Conservation (phyloP, 2,888 invertebrate genomes). For the Augiades crinisus region DNA sequence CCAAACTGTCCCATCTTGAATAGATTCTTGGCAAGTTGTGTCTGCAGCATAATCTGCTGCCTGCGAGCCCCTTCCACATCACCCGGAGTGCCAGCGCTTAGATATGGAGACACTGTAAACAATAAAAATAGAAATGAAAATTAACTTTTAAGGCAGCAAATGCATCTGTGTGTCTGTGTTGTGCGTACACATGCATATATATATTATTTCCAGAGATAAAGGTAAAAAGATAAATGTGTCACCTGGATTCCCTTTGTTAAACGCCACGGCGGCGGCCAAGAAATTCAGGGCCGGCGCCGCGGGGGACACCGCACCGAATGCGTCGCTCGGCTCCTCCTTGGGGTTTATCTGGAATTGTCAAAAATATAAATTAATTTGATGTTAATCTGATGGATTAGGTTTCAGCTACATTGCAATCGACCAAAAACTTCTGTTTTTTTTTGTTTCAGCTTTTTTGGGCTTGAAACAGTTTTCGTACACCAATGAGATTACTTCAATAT, state of each 20-base stretch:
- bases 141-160: neutral
- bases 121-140: no score
- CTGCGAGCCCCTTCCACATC: slow-evolving; percentile 69
- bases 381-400: no score
- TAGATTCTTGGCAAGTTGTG: slow-evolving; percentile 73
- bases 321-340: slow-evolving; percentile 68
- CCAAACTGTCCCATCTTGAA: slow-evolving; percentile 77
- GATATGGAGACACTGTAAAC: slow-evolving; percentile 56
- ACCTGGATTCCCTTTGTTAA: slow-evolving; percentile 71
- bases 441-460: no score
- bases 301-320: slow-evolving; percentile 63
- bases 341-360: slow-evolving; percentile 51
- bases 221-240: no score
- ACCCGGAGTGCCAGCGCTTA: slow-evolving; percentile 48
- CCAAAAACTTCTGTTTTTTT: no score
- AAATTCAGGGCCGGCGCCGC: slow-evolving; percentile 70
- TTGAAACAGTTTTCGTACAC: no score
- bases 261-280: slow-evolving; percentile 70
- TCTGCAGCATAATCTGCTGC: slow-evolving; percentile 71
- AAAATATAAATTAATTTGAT: no score
- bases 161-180: no score
- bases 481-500: no score
- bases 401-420: no score
- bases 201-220: no score
- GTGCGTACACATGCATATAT: neutral